A percentile compares a stretch with the other conserved stretches of the same genome.
Conservation (phyloP, 2,797 vertebrate genomes). For the Cephalopachus bancanus region DNA sequence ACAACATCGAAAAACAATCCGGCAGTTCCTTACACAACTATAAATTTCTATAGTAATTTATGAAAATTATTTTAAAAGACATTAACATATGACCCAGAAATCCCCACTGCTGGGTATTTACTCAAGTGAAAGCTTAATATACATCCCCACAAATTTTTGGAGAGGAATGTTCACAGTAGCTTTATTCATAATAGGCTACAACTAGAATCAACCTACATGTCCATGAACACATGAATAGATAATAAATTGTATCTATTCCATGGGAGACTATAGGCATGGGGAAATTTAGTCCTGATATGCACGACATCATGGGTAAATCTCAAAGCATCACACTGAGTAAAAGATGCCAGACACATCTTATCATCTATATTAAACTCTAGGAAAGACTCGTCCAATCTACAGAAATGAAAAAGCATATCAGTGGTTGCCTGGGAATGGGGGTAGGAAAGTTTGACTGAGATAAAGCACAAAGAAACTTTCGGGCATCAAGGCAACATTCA, state of each 20-base stretch:
- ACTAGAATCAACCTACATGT: not conserved
- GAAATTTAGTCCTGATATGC: rapidly evolving
- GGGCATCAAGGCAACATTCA: not conserved
- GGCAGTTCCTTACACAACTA: not conserved
- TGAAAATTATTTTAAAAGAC: no score
- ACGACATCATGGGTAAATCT: not conserved
- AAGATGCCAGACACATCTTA: not conserved
- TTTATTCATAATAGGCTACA: not conserved
- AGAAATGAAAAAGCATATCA: not conserved
- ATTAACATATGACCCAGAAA: not conserved
- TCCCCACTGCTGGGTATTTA: not conserved
- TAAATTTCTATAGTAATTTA: no score
- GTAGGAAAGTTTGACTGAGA: no score
- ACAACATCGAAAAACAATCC: not conserved
- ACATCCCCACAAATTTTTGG: not conserved
- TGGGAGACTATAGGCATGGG: rapidly evolving
- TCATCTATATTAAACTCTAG: not conserved
- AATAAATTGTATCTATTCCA: not conserved
- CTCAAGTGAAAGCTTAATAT: not conserved
- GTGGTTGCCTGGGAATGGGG: not conserved
- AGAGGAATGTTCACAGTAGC: not conserved
- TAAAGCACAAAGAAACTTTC: not conserved
- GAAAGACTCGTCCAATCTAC: no score
- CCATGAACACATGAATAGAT: rapidly evolving
- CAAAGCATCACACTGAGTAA: not conserved